phyloP scores from a whole-genome alignment of 2,797 vertebrate species.

The Mus spretus region DNA sequence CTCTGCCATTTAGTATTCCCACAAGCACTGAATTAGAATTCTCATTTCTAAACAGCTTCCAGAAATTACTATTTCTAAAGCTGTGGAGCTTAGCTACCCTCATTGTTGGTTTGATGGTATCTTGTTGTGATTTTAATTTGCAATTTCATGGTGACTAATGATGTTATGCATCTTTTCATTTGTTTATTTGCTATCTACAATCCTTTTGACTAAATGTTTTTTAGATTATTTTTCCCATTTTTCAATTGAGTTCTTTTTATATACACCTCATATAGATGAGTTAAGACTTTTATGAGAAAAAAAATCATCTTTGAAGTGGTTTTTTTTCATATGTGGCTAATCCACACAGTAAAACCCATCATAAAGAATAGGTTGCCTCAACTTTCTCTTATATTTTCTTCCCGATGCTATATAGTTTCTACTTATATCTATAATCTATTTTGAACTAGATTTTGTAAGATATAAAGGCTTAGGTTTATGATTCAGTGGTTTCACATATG shows the following conservation, averaged over 20 bases:
- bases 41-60: background rate
- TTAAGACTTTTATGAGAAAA: background rate
- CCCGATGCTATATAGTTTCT: background rate
- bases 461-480: background rate
- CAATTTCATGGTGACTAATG: slow-evolving; percentile 18
- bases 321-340: background rate
- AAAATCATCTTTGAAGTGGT: background rate
- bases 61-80: background rate
- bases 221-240: background rate
- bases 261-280: background rate
- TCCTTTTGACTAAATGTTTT: background rate
- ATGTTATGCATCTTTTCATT: background rate
- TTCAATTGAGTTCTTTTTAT: background rate
- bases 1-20: background rate
- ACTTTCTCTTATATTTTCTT: background rate
- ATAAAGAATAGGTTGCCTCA: background rate
- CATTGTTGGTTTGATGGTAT: background rate
- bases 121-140: slow-evolving; percentile 43
- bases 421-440: background rate
- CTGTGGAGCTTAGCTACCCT: background rate
- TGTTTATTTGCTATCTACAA: slow-evolving; percentile 21
- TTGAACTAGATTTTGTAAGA: background rate
- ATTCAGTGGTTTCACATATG: background rate
- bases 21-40: background rate
- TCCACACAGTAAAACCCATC: background rate